A percentile compares a stretch with the other conserved stretches of the same genome.
These are phyloP conservation scores for Burhinus bistriatus DNA, from an alignment of 2,113 vertebrate genomes.

Conservation along the genomic window DNA sequence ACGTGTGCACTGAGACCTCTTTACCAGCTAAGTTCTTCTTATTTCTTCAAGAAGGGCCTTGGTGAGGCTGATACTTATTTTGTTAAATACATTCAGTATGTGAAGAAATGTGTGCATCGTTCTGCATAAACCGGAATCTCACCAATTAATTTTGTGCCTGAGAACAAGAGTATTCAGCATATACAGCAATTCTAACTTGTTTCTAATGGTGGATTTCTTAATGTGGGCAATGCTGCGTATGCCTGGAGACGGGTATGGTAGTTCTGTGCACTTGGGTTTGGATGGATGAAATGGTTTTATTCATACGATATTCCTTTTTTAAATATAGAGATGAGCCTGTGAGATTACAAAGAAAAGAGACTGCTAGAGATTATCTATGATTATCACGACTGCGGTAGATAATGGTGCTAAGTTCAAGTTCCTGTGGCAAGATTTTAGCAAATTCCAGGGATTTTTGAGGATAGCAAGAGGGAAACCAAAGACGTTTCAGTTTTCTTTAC, in stretches of 20 bases:
- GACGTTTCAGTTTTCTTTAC: neutral
- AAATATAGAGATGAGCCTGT: neutral
- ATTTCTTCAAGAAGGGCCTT: neutral
- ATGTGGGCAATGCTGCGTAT: neutral
- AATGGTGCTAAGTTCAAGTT: neutral
- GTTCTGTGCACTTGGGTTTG: neutral
- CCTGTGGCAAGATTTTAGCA: neutral
- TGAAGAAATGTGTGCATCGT: accelerated
- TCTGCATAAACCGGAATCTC: neutral
- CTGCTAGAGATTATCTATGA: neutral
- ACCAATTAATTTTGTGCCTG: neutral
- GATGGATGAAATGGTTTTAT: neutral
- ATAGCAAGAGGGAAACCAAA: neutral
- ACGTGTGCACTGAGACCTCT: neutral
- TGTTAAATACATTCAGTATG: neutral
- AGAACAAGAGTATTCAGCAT: neutral
- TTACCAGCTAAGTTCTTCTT: neutral
- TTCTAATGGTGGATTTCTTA: neutral
- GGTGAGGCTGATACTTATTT: neutral
- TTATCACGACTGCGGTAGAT: neutral
- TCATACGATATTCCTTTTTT: neutral
- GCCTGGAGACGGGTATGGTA: neutral
- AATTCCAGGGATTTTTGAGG: neutral
- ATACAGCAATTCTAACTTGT: neutral
- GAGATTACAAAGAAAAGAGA: neutral